phyloP scores from a whole-genome alignment of 1,140 invertebrate species.

The Periplaneta americana region DNA sequence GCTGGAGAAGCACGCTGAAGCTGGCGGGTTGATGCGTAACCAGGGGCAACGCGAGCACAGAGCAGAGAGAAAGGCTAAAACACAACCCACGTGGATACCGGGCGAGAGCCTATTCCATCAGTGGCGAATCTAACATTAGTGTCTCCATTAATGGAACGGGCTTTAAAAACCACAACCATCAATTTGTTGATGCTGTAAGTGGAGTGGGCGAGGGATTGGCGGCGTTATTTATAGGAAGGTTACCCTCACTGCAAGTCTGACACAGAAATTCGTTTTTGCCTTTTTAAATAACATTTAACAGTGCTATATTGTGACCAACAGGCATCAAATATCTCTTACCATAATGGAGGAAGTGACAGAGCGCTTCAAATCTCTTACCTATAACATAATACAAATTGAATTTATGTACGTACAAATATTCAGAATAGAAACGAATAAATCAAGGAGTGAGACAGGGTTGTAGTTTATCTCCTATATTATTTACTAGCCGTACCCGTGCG shows the following conservation, averaged over 20 bases:
- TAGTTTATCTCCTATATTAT: too few species aligned
- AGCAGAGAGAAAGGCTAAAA: background rate
- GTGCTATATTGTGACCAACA: background rate
- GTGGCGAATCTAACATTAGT: background rate
- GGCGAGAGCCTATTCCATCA: background rate
- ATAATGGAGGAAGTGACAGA: background rate
- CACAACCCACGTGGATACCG: background rate
- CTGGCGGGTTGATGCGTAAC: background rate
- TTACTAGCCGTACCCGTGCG: too few species aligned
- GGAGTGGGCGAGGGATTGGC: too few species aligned
- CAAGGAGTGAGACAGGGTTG: too few species aligned
- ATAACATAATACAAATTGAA: too few species aligned
- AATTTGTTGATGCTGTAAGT: background rate
- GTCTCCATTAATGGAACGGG: background rate
- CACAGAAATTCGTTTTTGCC: background rate
- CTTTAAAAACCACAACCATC: background rate
- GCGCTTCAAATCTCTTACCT: too few species aligned
- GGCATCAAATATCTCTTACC: background rate
- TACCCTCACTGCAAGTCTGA: too few species aligned
- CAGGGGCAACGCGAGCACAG: background rate
- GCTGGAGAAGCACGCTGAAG: background rate
- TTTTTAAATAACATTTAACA: background rate
- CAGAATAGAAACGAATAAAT: too few species aligned
- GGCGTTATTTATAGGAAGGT: background rate
- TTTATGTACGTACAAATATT: too few species aligned